phyloP scores from a whole-genome alignment of 2,888 invertebrate species.

The Hofmannophila pseudospretella region DNA sequence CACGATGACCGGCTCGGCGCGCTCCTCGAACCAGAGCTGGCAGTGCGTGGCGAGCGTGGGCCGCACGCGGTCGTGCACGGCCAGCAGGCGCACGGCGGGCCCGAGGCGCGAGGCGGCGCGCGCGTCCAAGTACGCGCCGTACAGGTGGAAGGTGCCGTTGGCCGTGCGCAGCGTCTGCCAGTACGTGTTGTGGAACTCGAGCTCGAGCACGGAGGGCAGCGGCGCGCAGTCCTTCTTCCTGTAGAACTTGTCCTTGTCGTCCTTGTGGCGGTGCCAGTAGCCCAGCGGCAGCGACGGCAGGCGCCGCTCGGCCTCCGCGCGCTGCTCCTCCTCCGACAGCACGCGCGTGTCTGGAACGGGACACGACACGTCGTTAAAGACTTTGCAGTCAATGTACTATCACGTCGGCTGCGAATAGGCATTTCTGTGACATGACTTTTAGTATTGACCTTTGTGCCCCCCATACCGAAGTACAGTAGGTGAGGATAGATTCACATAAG shows the following conservation, averaged over 20 bases:
- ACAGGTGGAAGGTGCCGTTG: slow-evolving; percentile 93
- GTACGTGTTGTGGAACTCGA: slow-evolving; percentile 95
- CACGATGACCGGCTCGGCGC: slow-evolving; percentile 87
- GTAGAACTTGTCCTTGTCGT: slow-evolving; percentile 82
- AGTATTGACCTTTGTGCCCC: too few species aligned
- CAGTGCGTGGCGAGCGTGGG: slow-evolving; percentile 90
- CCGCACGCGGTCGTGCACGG: slow-evolving; percentile 93
- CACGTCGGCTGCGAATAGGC: too few species aligned
- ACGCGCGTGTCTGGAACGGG: slow-evolving; percentile 42
- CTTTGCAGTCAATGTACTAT: too few species aligned
- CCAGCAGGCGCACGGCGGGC: slow-evolving; percentile 89
- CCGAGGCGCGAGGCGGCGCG: slow-evolving; percentile 87
- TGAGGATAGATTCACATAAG: too few species aligned
- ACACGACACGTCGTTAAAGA: too few species aligned
- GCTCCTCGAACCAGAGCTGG: slow-evolving; percentile 93
- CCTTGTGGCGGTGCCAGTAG: slow-evolving; percentile 90
- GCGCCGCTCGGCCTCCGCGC: slow-evolving; percentile 86
- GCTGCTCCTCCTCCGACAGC: slow-evolving; percentile 83
- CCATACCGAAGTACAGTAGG: too few species aligned
- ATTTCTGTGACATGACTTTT: too few species aligned
- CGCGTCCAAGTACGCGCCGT: slow-evolving; percentile 93
- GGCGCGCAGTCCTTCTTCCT: slow-evolving; percentile 87
- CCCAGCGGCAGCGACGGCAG: slow-evolving; percentile 91
- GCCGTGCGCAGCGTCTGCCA: slow-evolving; percentile 92
- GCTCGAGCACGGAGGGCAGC: slow-evolving; percentile 92